Percentiles rank a stretch among this genome's conserved stretches.
Conservation (phyloP, 2,797 vertebrate genomes). For the Sebastes taczanowskii region DNA sequence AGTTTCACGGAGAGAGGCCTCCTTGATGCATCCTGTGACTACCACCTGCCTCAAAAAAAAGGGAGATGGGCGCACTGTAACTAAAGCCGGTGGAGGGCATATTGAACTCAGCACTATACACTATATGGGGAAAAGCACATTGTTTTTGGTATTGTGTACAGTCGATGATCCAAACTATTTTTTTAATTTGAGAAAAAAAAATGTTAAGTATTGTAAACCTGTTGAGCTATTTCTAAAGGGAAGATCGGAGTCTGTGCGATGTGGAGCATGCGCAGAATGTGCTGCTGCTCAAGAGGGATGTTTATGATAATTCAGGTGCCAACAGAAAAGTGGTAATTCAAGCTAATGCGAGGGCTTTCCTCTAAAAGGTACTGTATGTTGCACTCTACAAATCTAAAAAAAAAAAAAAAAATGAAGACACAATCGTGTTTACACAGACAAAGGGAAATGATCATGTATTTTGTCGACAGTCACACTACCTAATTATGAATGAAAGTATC, state of each 20-base stretch:
- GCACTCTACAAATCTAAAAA: constrained; percentile 25
- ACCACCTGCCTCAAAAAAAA: constrained; percentile 6
- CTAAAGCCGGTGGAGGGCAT: constrained; percentile 48
- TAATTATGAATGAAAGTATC: constrained; percentile 77
- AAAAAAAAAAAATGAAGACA: constrained; percentile 16
- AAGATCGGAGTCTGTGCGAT: constrained; percentile 73
- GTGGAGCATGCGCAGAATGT: constrained; percentile 83
- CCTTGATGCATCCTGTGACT: constrained; percentile 47
- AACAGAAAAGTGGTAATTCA: constrained; percentile 45
- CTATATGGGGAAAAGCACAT: constrained; percentile 82
- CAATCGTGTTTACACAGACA: constrained; percentile 71
- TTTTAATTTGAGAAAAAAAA: constrained; percentile 86
- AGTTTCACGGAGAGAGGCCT: constrained; percentile 87
- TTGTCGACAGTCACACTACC: constrained; percentile 75
- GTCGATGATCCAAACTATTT: constrained; percentile 88
- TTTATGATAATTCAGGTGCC: constrained; percentile 72
- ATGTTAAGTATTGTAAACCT: constrained; percentile 78
- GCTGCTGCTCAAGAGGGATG: constrained; percentile 46
- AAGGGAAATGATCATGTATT: constrained; percentile 73
- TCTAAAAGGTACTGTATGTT: constrained; percentile 16
- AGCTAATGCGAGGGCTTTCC: constrained; percentile 19
- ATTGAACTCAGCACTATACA: constrained; percentile 80
- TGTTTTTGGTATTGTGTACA: constrained; percentile 85
- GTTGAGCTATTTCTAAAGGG: constrained; percentile 76
- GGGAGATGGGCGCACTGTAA: constrained; percentile 26